A percentile compares a stretch with the other conserved stretches of the same genome.
phyloP scores from a whole-genome alignment of 1,140 invertebrate species.

The Eumaeus atala region DNA sequence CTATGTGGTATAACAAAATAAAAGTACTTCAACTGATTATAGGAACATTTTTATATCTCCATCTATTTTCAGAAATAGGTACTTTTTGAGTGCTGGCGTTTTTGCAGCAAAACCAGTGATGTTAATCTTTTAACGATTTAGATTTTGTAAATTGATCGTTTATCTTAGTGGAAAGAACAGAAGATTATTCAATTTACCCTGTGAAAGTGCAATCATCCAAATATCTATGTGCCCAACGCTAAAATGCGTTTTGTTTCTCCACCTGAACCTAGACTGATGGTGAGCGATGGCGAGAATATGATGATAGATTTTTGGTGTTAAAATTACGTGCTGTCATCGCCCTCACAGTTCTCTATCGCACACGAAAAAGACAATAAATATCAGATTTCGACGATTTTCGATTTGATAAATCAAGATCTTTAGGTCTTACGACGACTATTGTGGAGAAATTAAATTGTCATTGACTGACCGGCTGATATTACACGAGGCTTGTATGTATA shows the following conservation, averaged over 20 bases:
- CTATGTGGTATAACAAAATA: constrained; percentile 14
- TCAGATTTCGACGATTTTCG: constrained; percentile 54
- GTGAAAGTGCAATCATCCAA: constrained; percentile 56
- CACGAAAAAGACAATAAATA: constrained; percentile 48
- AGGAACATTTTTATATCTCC: constrained; percentile 71
- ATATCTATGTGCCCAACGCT: constrained; percentile 53
- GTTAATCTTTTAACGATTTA: constrained; percentile 69
- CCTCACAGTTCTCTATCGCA: constrained; percentile 57
- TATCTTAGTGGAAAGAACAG: constrained; percentile 52
- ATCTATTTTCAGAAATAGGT: constrained; percentile 74
- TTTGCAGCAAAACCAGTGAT: constrained; percentile 71
- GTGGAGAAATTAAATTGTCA: constrained; percentile 67
- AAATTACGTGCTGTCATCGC: constrained; percentile 71
- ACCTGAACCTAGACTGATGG: constrained; percentile 63
- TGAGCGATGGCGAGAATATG: constrained; percentile 72
- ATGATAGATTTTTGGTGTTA: constrained; percentile 74
- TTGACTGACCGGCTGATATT: constrained; percentile 74
- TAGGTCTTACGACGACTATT: constrained; percentile 52
- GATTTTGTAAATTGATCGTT: constrained; percentile 70
- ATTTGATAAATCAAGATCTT: constrained; percentile 50
- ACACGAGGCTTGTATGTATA: constrained; percentile 74
- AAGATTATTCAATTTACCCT: constrained; percentile 49
- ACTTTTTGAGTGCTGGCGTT: constrained; percentile 72
- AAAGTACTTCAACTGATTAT: constrained; percentile 42
- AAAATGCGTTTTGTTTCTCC: constrained; percentile 68